Evolutionary conservation across 2,113 vertebrate genomes (phyloP), one percentile per base, ranked within the genome.

Genomic region (Arothron firmamentum): DNA sequence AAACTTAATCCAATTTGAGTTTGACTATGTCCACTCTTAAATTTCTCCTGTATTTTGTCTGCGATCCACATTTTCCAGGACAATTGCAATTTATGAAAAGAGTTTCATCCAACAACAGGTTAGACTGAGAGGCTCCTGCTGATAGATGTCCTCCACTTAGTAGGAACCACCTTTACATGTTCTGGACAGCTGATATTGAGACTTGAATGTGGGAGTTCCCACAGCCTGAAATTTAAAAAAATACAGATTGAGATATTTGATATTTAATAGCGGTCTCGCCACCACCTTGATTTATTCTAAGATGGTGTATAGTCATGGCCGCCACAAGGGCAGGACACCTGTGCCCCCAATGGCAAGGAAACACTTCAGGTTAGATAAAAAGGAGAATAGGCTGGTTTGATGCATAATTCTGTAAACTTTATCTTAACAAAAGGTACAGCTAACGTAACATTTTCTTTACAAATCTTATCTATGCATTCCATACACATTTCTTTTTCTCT

Each of bases 401-500:
- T 90, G 86, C 87, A 67, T 72, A 56, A 53, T 71, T 55, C 34
- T 74, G 59, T 70, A 71, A 77, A 77, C 70, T 88, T 84, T 87
- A 85, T 83, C 38, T 71, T 65, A 88, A 88, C 81, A 86, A 79
- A 89, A 86, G 78, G 38, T 70, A 65, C 11, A 47, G 54, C 56
- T 57, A 86, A 75, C 85, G 80, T 50, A 46, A 21, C 41, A 72
- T 70, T 16, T 66, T 73, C 43, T 79, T 86, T 42, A 62, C 53
- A 67, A 34, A 70, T 62, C 8, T 55, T 10, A 55, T 2, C 65
- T 20, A 12, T 73, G 49, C 53, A 19, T 62, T 54, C 41, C 20
- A 73, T 52, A 59, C 9, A 41, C 16, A 2, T 53, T 31, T 42
- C 7, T 10, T 21, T 50, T 18, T 34, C 6, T 31, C 6, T 38